Evolutionary conservation across 2,888 invertebrate species (phyloP), one percentile per base, ranked within the genome.

Genomic region (Ophion ventricosus): DNA sequence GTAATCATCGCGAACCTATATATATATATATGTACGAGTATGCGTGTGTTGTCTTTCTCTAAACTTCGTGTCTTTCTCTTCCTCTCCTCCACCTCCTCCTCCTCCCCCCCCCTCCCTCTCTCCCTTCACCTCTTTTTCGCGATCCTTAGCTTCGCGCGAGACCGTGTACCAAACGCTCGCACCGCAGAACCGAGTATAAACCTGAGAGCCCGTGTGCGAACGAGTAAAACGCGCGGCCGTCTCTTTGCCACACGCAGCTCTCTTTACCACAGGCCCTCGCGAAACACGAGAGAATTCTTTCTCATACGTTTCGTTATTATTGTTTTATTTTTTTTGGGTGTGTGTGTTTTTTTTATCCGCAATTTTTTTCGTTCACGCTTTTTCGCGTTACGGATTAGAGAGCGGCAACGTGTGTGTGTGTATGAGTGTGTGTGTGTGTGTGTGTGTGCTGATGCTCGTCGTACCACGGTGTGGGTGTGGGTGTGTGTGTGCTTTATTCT

Each of bases 131-230:
- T 78, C 80, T 81, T 80, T 80, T 79, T 81, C 85, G 8, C 69
- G 64, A 64, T 49, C 70, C 80, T 80, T 80, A 63, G 79, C 76
- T 80, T 8, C 35, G 35, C 76, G 79, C 81, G 87, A 73, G 82
- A 79, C 74, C 87, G 87, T 85, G 85, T 88, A 86, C 87, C 88
- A 86, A 87, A 87, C 87, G 88, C 86, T 87, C 85, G 84, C 86
- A 78, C 84, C 87, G 81, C 88, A 88, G 83, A 88, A 88, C 82
- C 82, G 88, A 84, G 78, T 78, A 79, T n/a, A 80, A 84, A 84
- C 84, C 78, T 81, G 84, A 73, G 84, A 70, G 74, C 84, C 35
- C 35, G 35, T 35, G 84, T 81, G 80, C 84, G 81, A 84, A 82
- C 82, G 82, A 82, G 82, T 69, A 63, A 78, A 83, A 25, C 49